A percentile compares a stretch with the other conserved stretches of the same genome.
These are phyloP conservation scores for Ictalurus punctatus DNA, from an alignment of 2,113 vertebrate genomes.

Conservation along the genomic window DNA sequence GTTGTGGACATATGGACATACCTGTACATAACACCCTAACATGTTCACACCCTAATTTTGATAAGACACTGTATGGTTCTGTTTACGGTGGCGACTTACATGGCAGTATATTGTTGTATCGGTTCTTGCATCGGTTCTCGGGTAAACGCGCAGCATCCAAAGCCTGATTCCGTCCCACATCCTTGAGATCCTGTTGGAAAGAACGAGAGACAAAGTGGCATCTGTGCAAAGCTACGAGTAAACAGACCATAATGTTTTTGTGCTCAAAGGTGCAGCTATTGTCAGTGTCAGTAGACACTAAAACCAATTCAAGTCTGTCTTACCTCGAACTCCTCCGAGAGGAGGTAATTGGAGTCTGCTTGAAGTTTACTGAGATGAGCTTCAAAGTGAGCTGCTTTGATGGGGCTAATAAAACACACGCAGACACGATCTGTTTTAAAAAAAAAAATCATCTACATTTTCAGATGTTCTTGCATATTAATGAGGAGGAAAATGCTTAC, in stretches of 20 bases:
- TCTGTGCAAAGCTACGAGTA: neutral
- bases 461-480: constrained; percentile 15
- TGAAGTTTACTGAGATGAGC: constrained; percentile 89
- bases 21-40: neutral
- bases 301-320: neutral
- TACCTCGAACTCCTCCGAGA: constrained; percentile 97
- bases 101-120: constrained; percentile 97
- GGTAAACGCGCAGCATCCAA: constrained; percentile 89
- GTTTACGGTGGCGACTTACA: constrained; percentile 75
- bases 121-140: constrained; percentile 96
- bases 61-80: neutral
- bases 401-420: constrained; percentile 72
- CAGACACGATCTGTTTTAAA: neutral
- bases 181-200: constrained; percentile 85
- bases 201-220: neutral
- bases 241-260: neutral
- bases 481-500: constrained; percentile 64
- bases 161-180: constrained; percentile 87
- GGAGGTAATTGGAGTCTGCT: constrained; percentile 92
- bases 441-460: neutral
- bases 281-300: neutral
- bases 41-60: neutral
- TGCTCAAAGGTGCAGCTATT: neutral
- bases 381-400: constrained; percentile 88
- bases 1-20: neutral